phyloP scores from a whole-genome alignment of 2,888 invertebrate species.

The Orthosia incerta region DNA sequence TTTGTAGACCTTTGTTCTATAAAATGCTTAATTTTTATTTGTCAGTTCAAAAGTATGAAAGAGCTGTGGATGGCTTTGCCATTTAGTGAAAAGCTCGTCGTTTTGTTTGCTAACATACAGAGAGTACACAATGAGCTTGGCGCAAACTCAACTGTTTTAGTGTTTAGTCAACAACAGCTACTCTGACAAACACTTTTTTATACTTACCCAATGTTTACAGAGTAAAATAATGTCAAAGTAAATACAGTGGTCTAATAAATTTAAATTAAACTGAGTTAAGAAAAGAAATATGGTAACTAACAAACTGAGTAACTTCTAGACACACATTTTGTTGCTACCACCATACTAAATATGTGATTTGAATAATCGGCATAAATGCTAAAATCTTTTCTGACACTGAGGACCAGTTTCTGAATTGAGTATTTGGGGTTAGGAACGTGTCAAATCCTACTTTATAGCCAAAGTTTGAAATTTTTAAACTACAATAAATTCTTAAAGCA shows the following conservation, averaged over 20 bases:
- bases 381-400: no score
- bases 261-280: neutral
- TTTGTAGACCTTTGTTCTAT: constrained; percentile 33
- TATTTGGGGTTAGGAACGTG: no score
- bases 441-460: no score
- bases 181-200: neutral
- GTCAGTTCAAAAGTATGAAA: constrained; percentile 37
- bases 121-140: constrained; percentile 34
- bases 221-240: neutral
- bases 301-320: neutral
- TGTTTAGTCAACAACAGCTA: constrained; percentile 22
- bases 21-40: constrained; percentile 47
- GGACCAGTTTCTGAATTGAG: no score
- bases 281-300: neutral
- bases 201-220: neutral
- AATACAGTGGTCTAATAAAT: neutral
- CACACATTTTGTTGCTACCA: no score
- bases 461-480: no score
- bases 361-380: no score
- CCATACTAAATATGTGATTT: no score
- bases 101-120: constrained; percentile 35
- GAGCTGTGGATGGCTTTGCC: constrained; percentile 27
- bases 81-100: constrained; percentile 41
- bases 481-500: no score
- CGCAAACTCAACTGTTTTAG: constrained; percentile 31